phyloP scores from a whole-genome alignment of 2,888 invertebrate genomes.

The Danaus chrysippus region DNA sequence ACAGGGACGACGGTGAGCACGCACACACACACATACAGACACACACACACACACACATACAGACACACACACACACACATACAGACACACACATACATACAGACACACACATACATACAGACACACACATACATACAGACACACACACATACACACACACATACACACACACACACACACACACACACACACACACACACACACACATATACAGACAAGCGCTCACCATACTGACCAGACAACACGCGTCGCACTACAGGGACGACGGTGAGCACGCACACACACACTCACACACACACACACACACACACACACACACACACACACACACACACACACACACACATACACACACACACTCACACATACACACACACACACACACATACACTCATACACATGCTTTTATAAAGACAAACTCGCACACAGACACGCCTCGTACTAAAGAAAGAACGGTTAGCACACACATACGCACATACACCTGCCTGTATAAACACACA shows the following conservation, averaged over 20 bases:
- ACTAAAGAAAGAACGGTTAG: too few species aligned
- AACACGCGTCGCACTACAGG: constrained; percentile 22
- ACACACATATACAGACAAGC: background rate
- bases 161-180: background rate
- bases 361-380: background rate
- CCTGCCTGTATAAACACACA: too few species aligned
- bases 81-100: background rate
- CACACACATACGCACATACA: too few species aligned
- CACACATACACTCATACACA: background rate
- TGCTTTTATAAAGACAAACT: background rate
- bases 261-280: constrained; percentile 6
- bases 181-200: constrained; percentile 1
- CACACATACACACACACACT: background rate
- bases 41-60: background rate
- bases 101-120: background rate
- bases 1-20: constrained; percentile 6
- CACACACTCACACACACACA: background rate
- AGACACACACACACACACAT: background rate
- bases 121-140: background rate
- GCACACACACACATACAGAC: background rate
- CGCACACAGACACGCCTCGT: too few species aligned
- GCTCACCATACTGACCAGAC: constrained; percentile 68
- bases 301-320: background rate
- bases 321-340: background rate
- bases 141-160: background rate